Conservation (phyloP, 2,888 invertebrate species). For the Drosophila borborema region DNA sequence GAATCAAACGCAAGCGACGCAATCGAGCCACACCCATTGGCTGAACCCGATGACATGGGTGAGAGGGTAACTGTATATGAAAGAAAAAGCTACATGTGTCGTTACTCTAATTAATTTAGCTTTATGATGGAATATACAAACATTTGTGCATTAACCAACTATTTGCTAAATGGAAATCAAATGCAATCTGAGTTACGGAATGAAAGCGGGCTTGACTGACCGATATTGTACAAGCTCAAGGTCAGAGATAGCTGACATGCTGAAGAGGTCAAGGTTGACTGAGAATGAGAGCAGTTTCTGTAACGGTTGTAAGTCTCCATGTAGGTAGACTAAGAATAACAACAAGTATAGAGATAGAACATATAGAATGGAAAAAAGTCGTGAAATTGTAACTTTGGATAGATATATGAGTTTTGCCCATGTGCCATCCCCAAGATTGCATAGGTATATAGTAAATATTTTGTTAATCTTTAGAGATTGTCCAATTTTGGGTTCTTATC, state of each 20-base stretch:
- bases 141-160: constrained; percentile 5
- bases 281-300: background rate
- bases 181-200: background rate
- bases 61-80: constrained; percentile 65
- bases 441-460: background rate
- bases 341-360: no score
- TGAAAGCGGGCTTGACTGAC: background rate
- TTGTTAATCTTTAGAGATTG: no score
- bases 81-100: constrained; percentile 58
- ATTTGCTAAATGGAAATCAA: background rate
- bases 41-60: constrained; percentile 30
- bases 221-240: background rate
- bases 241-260: background rate
- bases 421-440: background rate
- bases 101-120: constrained; percentile 23
- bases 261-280: background rate
- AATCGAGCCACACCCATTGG: constrained; percentile 39
- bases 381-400: no score
- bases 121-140: background rate
- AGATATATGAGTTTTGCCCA: background rate
- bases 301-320: background rate
- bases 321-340: no score
- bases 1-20: constrained; percentile 20
- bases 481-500: background rate
- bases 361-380: background rate